Percentiles rank a stretch among this genome's conserved stretches.
These are phyloP conservation scores for Heterodera filipjevi DNA, from an alignment of 2,888 invertebrate genomes.

Conservation along the genomic window DNA sequence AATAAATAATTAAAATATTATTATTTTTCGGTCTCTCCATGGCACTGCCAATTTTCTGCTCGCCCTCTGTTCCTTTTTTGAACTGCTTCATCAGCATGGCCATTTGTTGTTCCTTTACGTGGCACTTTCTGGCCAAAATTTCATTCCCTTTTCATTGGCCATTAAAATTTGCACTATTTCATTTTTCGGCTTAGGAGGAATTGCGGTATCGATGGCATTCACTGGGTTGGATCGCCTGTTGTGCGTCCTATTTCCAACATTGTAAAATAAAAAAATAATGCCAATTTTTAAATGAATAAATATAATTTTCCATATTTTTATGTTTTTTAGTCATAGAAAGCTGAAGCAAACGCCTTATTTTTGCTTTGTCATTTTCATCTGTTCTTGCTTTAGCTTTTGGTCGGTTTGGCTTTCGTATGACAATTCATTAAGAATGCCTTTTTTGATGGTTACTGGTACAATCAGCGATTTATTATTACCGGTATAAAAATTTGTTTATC, in stretches of 20 bases:
- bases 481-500: no score
- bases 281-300: no score
- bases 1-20: neutral
- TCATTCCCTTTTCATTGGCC: neutral
- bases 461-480: no score
- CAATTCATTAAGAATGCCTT: no score
- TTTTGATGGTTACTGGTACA: no score
- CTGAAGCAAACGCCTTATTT: no score
- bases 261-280: constrained; percentile 1
- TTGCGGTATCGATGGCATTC: neutral
- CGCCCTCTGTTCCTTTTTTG: constrained; percentile 18
- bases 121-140: constrained; percentile 23
- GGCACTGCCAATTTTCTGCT: constrained; percentile 27
- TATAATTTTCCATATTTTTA: no score
- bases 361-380: no score
- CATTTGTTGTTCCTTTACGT: constrained; percentile 22
- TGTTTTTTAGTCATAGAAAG: no score
- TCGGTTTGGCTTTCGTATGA: no score
- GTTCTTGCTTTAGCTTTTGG: no score
- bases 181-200: constrained; percentile 4
- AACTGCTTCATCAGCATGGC: constrained; percentile 21
- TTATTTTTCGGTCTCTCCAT: constrained; percentile 7
- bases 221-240: constrained; percentile 21
- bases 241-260: constrained; percentile 13
- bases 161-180: constrained; percentile 3